Evolutionary conservation across 2,888 invertebrate genomes (phyloP).

Genomic region (Apoderus coryli): DNA sequence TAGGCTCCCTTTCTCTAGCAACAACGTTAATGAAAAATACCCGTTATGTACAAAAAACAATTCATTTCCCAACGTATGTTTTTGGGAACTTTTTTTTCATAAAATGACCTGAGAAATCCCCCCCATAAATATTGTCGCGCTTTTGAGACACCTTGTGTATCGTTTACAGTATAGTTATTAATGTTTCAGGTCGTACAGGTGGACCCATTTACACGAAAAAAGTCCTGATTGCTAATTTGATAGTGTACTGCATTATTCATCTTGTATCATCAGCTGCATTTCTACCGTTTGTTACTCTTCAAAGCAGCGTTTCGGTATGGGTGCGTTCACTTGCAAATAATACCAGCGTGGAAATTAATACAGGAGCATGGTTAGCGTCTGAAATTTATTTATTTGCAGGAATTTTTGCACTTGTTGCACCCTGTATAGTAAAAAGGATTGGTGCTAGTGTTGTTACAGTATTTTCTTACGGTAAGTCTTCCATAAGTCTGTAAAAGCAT

Average conservation of each 20-base stretch:
- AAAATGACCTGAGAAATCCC: too few relatives aligned
- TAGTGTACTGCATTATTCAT: conserved; percentile 43
- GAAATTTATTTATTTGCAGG: conserved; percentile 47
- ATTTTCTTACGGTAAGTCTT: conserved; percentile 20
- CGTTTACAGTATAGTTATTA: too few relatives aligned
- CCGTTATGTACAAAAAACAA: too few relatives aligned
- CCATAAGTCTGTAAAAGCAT: too few relatives aligned
- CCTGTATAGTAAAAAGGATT: conserved; percentile 20
- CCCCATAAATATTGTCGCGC: too few relatives aligned
- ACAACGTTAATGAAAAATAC: too few relatives aligned
- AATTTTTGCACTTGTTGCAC: conserved; percentile 37
- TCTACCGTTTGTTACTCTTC: conserved; percentile 43
- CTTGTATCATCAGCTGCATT: conserved; percentile 49
- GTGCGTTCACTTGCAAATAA: conserved; percentile 26
- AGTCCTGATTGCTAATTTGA: conserved; percentile 37
- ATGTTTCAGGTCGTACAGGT: conserved; percentile 17
- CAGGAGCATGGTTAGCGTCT: conserved; percentile 48
- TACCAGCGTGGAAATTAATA: conserved; percentile 17
- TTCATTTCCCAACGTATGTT: too few relatives aligned
- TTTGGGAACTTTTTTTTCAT: too few relatives aligned
- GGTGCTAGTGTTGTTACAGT: conserved; percentile 16
- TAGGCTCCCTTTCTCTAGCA: too few relatives aligned
- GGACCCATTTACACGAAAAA: conserved; percentile 37
- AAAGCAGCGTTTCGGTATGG: conserved; percentile 38
- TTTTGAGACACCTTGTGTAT: too few relatives aligned